Conservation (phyloP, 2,113 vertebrate genomes). For the Vidua macroura region DNA sequence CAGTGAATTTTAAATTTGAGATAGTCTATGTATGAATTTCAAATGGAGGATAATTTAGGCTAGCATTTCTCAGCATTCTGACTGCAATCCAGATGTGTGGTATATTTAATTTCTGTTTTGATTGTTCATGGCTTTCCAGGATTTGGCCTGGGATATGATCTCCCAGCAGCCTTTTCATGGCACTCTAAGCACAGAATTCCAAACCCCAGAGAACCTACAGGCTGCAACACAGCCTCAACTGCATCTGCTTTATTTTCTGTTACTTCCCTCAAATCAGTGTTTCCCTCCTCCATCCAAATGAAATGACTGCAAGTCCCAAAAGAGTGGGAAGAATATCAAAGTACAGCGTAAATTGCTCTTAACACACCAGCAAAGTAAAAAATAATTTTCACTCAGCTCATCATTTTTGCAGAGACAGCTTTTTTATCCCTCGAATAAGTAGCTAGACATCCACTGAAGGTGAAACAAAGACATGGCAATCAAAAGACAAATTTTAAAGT, state of each 20-base stretch:
- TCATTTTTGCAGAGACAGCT: background rate
- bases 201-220: background rate
- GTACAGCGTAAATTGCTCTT: background rate
- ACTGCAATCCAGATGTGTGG: background rate
- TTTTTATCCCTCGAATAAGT: background rate
- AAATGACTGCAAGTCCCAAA: background rate
- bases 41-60: background rate
- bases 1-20: background rate
- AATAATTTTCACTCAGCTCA: background rate
- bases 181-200: background rate
- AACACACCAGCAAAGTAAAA: background rate
- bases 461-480: slow-evolving; percentile 18
- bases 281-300: background rate
- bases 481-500: slow-evolving; percentile 5
- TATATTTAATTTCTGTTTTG: background rate
- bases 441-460: slow-evolving; percentile 9
- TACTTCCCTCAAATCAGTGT: background rate
- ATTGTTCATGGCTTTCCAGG: background rate
- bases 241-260: background rate
- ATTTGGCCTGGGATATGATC: background rate
- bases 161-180: background rate
- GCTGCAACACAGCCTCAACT: background rate
- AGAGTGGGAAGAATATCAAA: background rate
- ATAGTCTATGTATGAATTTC: background rate
- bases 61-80: background rate